These are phyloP conservation scores for Polyodon spathula DNA, from an alignment of 2,113 vertebrate genomes.

Conservation along the genomic window DNA sequence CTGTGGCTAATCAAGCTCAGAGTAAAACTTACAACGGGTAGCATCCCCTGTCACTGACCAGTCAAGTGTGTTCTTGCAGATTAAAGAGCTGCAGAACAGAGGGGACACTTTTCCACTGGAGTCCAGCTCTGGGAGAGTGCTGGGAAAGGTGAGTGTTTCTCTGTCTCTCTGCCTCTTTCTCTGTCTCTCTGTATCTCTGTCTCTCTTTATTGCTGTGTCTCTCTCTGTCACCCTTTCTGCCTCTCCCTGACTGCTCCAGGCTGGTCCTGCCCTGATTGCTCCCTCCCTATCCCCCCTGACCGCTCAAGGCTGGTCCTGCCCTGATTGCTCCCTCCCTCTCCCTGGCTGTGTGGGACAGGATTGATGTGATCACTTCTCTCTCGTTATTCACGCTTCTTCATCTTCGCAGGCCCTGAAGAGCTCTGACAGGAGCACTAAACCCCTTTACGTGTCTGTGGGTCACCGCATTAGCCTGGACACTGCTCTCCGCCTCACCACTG, in stretches of 20 bases:
- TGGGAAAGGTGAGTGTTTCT: slow-evolving; percentile 67
- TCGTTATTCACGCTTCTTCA: not conserved
- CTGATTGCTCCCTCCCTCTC: too few species aligned
- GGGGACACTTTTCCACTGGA: slow-evolving; percentile 73
- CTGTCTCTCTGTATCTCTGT: too few species aligned
- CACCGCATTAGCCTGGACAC: slow-evolving; percentile 73
- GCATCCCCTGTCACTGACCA: too few species aligned
- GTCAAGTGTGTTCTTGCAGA: slow-evolving; percentile 36
- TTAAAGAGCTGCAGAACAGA: slow-evolving; percentile 56
- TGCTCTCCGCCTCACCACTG: slow-evolving; percentile 63
- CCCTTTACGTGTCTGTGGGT: slow-evolving; percentile 80
- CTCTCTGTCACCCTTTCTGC: too few species aligned
- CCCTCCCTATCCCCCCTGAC: too few species aligned
- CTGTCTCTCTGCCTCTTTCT: too few species aligned
- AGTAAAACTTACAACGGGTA: too few species aligned
- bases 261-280: too few species aligned
- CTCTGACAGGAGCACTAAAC: slow-evolving; percentile 61
- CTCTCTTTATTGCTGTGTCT: too few species aligned
- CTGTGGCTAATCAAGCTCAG: too few species aligned
- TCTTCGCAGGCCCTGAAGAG: slow-evolving; percentile 68
- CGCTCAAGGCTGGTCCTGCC: too few species aligned
- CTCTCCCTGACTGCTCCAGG: too few species aligned
- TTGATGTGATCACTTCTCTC: not conserved
- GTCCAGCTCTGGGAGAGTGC: slow-evolving; percentile 57
- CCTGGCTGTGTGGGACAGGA: not conserved